Base-by-base conservation (phyloP, 2,797 vertebrate species). In the Cirrhinus mrigala region DNA sequence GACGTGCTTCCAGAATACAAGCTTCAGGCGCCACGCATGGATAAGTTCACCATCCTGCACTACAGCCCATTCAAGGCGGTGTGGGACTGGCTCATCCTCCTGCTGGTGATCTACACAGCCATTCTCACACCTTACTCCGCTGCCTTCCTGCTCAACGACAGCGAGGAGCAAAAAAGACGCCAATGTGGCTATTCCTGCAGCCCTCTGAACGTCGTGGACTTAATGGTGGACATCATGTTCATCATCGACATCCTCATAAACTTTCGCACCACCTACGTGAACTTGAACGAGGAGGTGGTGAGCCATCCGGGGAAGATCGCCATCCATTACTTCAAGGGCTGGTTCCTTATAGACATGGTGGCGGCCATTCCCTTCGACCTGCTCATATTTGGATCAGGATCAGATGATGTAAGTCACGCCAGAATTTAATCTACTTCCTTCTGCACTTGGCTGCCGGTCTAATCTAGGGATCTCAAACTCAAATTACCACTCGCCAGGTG, bases 271-370 rank as follows among this genome's bases (percentile, higher is more conserved):
- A 99, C 98, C 4, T 99, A 99, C 60, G 98, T 99, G 66, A 99
- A 99, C 93, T 92, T 94, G 87, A 99, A 99, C 79, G 98, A 99
- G 95, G 98, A 99, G 93, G 98, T 99, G 94, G 98, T 99, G 92
- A 99, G 98, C 93, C 96, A 99, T 86, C 98, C 98, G 2, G 97
- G 97, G 84, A 99, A 96, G 94, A 99, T 99, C 92, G 98, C 98
- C 77, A 97, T 99, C 93, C 98, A 99, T 94, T 99, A 99, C 93
- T 99, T 99, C 95, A 99, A 99, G 96, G 98, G 98, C 95, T 99
- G 98, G 98, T 99, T 99, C 95, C 97, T 99, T 92, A 99, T 99
- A 93, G 98, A 99, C 95, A 99, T 99, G 97, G 98, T 99, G 88
- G 98, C 98, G 37, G 98, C 98, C 76, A 99, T 99, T 92, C 98